phyloP scores from a whole-genome alignment of 2,113 vertebrate species.

The Scopus umbretta region DNA sequence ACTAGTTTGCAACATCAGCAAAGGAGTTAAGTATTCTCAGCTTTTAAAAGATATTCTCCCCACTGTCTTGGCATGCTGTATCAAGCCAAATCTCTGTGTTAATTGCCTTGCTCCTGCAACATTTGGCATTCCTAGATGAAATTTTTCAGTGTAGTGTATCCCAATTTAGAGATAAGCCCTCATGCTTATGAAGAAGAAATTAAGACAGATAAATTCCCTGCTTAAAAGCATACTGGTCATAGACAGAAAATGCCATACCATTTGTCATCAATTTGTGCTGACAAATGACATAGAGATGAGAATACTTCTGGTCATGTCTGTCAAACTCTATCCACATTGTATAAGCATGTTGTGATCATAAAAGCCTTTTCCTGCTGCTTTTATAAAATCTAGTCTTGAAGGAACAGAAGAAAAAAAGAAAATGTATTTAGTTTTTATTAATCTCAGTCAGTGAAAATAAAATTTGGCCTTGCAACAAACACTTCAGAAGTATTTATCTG shows the following conservation, averaged over 20 bases:
- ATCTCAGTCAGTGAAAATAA: neutral
- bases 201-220: neutral
- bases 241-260: neutral
- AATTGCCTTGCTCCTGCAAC: neutral
- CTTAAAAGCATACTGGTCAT: neutral
- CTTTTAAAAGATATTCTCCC: neutral
- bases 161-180: neutral
- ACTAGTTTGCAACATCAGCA: neutral
- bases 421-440: neutral
- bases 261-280: neutral
- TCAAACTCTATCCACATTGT: neutral
- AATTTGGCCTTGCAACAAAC: neutral
- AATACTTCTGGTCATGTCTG: neutral
- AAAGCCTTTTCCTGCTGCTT: neutral
- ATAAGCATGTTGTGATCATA: neutral
- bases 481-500: neutral
- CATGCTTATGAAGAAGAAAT: neutral
- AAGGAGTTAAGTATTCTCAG: neutral
- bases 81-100: neutral
- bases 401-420: neutral
- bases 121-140: constrained; percentile 7
- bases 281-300: constrained; percentile 7
- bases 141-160: neutral
- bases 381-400: neutral
- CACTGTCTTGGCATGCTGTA: neutral